phyloP scores from a whole-genome alignment of 2,888 invertebrate species.

The Noctuana brunneofusca region DNA sequence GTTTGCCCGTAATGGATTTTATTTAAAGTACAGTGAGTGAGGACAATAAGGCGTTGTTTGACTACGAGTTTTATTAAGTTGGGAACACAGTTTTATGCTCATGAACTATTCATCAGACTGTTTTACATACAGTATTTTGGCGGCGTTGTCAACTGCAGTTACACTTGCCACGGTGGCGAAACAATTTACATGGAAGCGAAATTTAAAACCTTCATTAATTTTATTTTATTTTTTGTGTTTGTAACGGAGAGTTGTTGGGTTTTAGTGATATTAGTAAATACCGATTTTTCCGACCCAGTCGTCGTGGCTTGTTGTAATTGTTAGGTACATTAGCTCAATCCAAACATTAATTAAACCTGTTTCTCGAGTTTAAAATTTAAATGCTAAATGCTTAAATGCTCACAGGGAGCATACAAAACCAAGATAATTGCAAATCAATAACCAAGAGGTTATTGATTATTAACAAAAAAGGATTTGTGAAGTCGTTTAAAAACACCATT shows the following conservation, averaged over 20 bases:
- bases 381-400: too few species aligned
- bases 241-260: neutral
- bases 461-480: too few species aligned
- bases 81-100: conserved; percentile 32
- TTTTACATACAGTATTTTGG: conserved; percentile 34
- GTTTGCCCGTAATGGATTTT: neutral
- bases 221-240: neutral
- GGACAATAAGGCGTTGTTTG: conserved; percentile 25
- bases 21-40: conserved; percentile 15
- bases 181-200: conserved; percentile 22
- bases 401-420: too few species aligned
- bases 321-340: too few species aligned
- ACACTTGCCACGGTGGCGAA: conserved; percentile 29
- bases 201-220: conserved; percentile 4
- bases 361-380: too few species aligned
- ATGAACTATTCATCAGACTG: conserved; percentile 34
- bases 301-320: too few species aligned
- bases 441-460: too few species aligned
- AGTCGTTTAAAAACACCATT: too few species aligned
- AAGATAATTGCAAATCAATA: too few species aligned
- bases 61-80: conserved; percentile 34
- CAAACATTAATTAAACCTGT: too few species aligned
- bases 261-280: neutral
- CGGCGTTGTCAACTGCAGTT: conserved; percentile 30
- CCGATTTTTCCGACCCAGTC: too few species aligned